Base-by-base conservation (phyloP, 2,888 invertebrate species). In the Caenorhabditis panamensis region DNA sequence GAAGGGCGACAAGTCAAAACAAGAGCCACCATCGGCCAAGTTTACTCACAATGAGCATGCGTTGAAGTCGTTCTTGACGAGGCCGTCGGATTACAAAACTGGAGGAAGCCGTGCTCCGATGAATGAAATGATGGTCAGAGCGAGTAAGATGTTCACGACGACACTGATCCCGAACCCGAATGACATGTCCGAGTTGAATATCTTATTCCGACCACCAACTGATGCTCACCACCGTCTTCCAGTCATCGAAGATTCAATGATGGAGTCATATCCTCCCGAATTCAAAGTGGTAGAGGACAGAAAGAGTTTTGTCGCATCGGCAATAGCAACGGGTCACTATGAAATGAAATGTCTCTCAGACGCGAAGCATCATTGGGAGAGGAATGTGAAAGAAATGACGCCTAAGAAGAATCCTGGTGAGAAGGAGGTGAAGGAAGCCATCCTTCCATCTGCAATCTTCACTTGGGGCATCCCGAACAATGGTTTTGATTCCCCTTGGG, bases 181-280 rank as follows among this genome's bases (percentile, higher is more conserved):
- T 24, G 22, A 53, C 20, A 0, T 53, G 5, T 37, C 37, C 8
- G 20, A 64, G 11, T 16, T 64, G 16, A 53, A 24, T 9, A 37
- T 64, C 24, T 24, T 64, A 2, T 64, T 64, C 53, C 53, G 36
- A 2, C 64, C 64, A 37, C 64, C 64, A n/a, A 2, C 4, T 0
- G 16, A 22, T 16, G 2, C 0, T n/a, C 4, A 13, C 1, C 20
- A 16, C 3, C n/a, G 26, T 8, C 16, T 64, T 22, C 16, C 0
- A 2, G 8, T 37, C 0, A 13, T 36, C 51, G 36, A 31, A 2
- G 63, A 54, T 4, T 16, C 20, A 2, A 6, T 22, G 9, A 2
- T 64, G 53, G 53, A 64, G 22, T 9, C 26, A 8, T 31, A 28
- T 26, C 1, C 16, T 26, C 22, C n/a, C 3, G 44, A 26, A 1